phyloP scores from a whole-genome alignment of 2,797 vertebrate genomes.

The Anguilla marmorata region DNA sequence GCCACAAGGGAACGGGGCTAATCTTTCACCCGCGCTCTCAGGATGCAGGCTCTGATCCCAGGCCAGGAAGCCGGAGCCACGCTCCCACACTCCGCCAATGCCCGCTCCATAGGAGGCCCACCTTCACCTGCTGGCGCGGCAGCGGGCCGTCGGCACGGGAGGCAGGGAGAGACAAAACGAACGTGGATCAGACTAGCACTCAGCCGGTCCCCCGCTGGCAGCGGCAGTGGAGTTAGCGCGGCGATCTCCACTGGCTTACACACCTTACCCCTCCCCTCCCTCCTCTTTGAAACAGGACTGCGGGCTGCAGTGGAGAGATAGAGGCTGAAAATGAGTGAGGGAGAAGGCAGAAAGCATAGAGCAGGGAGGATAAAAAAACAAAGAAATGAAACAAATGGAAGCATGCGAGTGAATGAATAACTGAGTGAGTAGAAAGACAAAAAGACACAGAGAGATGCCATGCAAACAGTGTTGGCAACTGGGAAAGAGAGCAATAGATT shows the following conservation, averaged over 20 bases:
- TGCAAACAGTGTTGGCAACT: neutral
- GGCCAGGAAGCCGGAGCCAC: slow-evolving; percentile 58
- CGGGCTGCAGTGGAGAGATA: neutral
- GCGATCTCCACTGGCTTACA: neutral
- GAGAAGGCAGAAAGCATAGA: neutral
- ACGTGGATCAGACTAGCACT: neutral
- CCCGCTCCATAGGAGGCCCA: slow-evolving; percentile 43
- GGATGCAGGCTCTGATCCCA: slow-evolving; percentile 60
- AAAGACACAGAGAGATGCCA: neutral
- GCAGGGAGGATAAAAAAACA: slow-evolving; percentile 9
- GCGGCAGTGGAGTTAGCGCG: neutral
- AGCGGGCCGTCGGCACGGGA: slow-evolving; percentile 32
- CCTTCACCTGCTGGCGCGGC: slow-evolving; percentile 11
- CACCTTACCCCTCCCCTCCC: neutral
- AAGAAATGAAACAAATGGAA: neutral
- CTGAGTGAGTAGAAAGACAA: neutral
- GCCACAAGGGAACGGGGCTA: slow-evolving; percentile 59
- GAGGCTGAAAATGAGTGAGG: neutral
- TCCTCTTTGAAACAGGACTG: neutral
- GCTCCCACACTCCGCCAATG: slow-evolving; percentile 50
- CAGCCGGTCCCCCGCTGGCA: neutral
- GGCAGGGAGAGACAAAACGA: neutral
- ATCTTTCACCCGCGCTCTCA: slow-evolving; percentile 60
- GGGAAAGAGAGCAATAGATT: neutral
- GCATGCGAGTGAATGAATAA: neutral